Base-by-base conservation (phyloP, 2,888 invertebrate genomes). In the Dynastes tityus region DNA sequence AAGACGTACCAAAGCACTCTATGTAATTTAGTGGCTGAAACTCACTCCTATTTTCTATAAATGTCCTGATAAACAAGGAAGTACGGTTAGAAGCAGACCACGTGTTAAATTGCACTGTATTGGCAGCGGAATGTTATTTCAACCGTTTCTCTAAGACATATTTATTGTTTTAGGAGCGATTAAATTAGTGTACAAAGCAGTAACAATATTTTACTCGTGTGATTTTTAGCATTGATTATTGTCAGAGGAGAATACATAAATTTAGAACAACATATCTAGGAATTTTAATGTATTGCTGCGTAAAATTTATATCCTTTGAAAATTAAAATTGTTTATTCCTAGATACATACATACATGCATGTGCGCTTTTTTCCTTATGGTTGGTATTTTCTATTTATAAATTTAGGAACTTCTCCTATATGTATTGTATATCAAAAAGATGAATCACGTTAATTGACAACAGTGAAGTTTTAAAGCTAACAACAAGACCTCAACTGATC, bases 21-120 rank as follows among this genome's bases (percentile, higher is more conserved):
- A 13, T 29, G 63, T 63, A 63, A 63, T 63, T 63, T 63, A 63
- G 4, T 27, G 63, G 27, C 13, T 63, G 5, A 63, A 63, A 63
- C 13, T 63, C 29, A 63, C 63, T 27, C 63, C 63, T 63, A 63
- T 63, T 63, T 63, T 29, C 63, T 63, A 63, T 63, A 63, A 63
- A 63, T 63, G 63, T 32, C 63, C 63, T 11, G 32, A 65, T 71
- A 71, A 71, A 71, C 71, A 58, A 29, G 71, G 71, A 71, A 71
- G 71, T 71, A 37, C 71, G 22, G 9, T 68, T 68, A 45, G 11
- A 55, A 55, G 5, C 55, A 71, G 55, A 71, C 53, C 55, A 71
- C 53, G 55, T 71, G 71, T 37, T 71, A 71, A 53, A 55, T 71
- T 58, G 71, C 71, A 32, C 37, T 16, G 53, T 27, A 71, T 71